Conservation (phyloP, 2,113 vertebrate genomes). For the Herpailurus yagouaroundi region DNA sequence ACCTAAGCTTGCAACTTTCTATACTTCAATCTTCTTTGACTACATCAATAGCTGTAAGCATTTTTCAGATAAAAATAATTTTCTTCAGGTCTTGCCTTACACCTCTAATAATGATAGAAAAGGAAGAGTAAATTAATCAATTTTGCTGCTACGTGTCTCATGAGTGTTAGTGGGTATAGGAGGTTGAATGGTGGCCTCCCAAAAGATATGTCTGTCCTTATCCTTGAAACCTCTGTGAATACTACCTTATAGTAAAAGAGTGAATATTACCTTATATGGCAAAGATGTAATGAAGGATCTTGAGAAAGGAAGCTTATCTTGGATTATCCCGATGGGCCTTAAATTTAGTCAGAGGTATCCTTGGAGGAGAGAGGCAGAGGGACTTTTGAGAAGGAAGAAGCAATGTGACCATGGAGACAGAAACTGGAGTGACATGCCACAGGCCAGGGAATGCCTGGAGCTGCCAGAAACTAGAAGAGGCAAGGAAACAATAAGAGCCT, state of each 20-base stretch:
- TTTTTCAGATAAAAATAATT: conserved; percentile 46
- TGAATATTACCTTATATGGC: neutral
- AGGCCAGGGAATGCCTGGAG: too few species aligned
- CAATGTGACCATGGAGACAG: neutral
- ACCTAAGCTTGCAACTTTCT: neutral
- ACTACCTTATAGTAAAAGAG: neutral
- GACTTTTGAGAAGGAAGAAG: neutral
- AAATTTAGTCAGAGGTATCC: neutral
- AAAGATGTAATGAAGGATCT: neutral
- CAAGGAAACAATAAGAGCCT: neutral
- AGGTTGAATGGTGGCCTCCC: neutral
- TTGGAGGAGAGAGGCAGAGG: neutral
- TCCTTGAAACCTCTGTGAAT: neutral
- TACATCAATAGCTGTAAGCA: neutral
- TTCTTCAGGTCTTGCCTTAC: neutral
- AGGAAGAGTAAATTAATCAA: neutral
- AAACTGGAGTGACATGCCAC: neutral
- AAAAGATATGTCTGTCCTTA: neutral
- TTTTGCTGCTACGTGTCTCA: conserved; percentile 1
- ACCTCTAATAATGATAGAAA: neutral
- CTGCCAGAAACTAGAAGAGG: neutral
- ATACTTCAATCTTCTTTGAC: conserved; percentile 14
- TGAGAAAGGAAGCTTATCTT: neutral
- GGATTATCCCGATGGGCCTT: neutral
- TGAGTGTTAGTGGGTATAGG: neutral